These are phyloP conservation scores for Drosophila subsilvestris DNA, from an alignment of 2,888 invertebrate species.

Conservation along the genomic window DNA sequence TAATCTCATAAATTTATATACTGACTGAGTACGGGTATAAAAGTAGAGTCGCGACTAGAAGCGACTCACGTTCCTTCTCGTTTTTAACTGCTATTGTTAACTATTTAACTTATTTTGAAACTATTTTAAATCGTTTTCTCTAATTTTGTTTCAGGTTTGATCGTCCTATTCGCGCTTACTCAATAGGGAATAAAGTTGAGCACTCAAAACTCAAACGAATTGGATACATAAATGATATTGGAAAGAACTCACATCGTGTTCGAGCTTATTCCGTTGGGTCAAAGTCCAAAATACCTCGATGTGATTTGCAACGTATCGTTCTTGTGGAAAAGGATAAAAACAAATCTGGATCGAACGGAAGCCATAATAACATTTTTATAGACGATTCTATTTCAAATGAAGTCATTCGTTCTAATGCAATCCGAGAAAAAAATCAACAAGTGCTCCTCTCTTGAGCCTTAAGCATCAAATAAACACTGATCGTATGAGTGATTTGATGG, in stretches of 20 bases:
- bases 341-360: slow-evolving; percentile 60
- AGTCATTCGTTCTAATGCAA: slow-evolving; percentile 35
- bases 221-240: slow-evolving; percentile 84
- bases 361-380: slow-evolving; percentile 66
- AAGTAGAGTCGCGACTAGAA: too few species aligned
- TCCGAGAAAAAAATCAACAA: slow-evolving; percentile 86
- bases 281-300: slow-evolving; percentile 85
- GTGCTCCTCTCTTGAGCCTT: slow-evolving; percentile 87
- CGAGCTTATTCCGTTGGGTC: slow-evolving; percentile 92
- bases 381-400: slow-evolving; percentile 53
- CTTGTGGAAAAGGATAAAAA: slow-evolving; percentile 69
- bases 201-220: slow-evolving; percentile 86
- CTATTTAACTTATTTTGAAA: background rate
- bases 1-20: background rate
- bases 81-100: too few species aligned
- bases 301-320: slow-evolving; percentile 80
- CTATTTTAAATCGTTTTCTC: background rate
- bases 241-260: slow-evolving; percentile 85
- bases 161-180: slow-evolving; percentile 91
- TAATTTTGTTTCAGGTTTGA: slow-evolving; percentile 61
- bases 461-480: slow-evolving; percentile 86
- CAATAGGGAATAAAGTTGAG: slow-evolving; percentile 92
- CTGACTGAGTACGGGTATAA: too few species aligned
- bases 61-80: too few species aligned
- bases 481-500: slow-evolving; percentile 92